phyloP scores from a whole-genome alignment of 2,797 vertebrate genomes.

The Caiman crocodilus region DNA sequence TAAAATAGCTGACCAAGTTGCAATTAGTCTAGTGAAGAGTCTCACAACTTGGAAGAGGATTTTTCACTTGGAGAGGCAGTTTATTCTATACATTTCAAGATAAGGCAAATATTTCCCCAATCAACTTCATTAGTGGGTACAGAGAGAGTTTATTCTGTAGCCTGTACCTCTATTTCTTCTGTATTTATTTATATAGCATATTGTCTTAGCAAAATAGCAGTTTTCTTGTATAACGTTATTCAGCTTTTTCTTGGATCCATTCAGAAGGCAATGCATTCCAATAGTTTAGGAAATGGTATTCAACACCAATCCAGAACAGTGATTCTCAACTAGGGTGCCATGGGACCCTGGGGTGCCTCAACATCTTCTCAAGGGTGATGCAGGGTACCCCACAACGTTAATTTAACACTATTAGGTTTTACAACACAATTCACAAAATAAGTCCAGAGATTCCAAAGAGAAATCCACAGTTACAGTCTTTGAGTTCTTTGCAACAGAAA shows the following conservation, averaged over 20 bases:
- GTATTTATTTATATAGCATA: neutral
- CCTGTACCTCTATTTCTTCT: neutral
- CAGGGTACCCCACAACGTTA: too few species aligned
- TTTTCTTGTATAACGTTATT: neutral
- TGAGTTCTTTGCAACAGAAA: too few species aligned
- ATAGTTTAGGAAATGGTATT: neutral
- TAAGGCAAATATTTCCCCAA: neutral
- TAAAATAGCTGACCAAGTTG: neutral
- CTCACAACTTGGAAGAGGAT: constrained; percentile 21
- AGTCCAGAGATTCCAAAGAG: too few species aligned
- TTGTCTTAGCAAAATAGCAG: neutral
- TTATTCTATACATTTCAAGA: neutral
- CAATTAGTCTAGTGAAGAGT: neutral
- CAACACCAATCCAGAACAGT: too few species aligned
- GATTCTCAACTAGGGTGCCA: too few species aligned
- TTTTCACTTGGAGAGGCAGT: neutral
- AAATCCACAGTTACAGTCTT: too few species aligned
- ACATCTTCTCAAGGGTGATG: too few species aligned
- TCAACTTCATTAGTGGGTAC: neutral
- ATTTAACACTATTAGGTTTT: too few species aligned
- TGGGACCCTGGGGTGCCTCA: too few species aligned
- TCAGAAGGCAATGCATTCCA: neutral
- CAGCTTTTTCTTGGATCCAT: neutral
- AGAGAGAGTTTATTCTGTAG: neutral
- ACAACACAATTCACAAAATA: too few species aligned